Evolutionary conservation across 2,113 vertebrate species (phyloP).

Genomic region (Thomomys bottae): DNA sequence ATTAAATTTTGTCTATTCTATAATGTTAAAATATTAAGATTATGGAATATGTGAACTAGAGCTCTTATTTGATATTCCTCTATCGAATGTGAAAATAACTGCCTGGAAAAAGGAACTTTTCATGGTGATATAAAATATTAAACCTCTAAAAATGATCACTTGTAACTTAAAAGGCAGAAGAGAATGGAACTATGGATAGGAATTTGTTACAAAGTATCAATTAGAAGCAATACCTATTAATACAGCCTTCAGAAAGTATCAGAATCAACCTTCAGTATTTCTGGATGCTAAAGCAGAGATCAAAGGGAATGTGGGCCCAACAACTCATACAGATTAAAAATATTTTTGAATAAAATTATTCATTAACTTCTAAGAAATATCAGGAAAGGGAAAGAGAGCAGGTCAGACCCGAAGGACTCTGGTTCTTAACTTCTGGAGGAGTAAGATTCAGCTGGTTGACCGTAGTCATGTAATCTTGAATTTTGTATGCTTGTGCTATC

Average conservation of each 20-base stretch:
- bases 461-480: too few relatives aligned
- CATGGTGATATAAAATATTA: not conserved
- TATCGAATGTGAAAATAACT: not conserved
- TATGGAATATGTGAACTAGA: not conserved
- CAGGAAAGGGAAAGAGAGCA: too few relatives aligned
- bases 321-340: not conserved
- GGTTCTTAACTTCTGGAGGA: too few relatives aligned
- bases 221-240: not conserved
- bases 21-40: not conserved
- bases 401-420: too few relatives aligned
- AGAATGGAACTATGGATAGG: not conserved
- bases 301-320: not conserved
- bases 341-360: not conserved
- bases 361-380: not conserved
- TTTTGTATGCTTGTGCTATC: too few relatives aligned
- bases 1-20: not conserved
- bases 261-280: not conserved
- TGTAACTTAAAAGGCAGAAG: not conserved
- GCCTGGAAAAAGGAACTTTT: not conserved
- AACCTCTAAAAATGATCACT: not conserved
- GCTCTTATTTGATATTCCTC: not conserved
- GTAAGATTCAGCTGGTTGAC: too few relatives aligned
- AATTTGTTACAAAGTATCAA: not conserved
- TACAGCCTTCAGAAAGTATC: not conserved
- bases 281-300: not conserved